Conservation (phyloP, 2,797 vertebrate species). For the Pipistrellus nathusii region DNA sequence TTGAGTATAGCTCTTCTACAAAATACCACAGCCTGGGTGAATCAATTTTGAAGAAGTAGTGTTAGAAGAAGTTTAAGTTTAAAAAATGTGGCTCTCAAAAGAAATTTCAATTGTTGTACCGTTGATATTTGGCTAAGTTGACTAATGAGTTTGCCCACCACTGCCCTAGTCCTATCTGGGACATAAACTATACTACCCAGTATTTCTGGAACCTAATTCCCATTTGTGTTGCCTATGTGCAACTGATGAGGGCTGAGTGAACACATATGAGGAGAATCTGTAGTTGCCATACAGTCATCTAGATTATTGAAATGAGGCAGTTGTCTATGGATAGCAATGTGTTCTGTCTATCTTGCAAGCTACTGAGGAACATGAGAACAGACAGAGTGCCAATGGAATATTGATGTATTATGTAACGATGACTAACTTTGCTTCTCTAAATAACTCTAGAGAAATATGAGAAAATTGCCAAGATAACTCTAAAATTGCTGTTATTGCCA, state of each 20-base stretch:
- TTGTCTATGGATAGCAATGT: background rate
- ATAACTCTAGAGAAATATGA: background rate
- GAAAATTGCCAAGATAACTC: background rate
- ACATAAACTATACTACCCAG: background rate
- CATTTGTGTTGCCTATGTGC: background rate
- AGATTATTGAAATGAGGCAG: background rate
- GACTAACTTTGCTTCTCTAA: background rate
- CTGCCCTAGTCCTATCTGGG: background rate
- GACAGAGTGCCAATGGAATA: background rate
- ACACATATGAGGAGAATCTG: background rate
- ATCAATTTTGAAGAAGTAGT: too few relatives aligned
- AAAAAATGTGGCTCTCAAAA: too few relatives aligned
- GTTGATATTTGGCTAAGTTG: too few relatives aligned
- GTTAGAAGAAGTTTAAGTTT: too few relatives aligned
- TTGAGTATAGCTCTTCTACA: too few relatives aligned
- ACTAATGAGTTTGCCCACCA: too few relatives aligned
- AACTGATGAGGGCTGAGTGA: background rate
- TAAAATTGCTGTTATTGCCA: background rate
- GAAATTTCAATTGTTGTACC: too few relatives aligned
- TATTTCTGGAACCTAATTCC: background rate
- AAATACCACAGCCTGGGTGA: too few relatives aligned
- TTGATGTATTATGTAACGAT: background rate
- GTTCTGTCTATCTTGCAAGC: background rate
- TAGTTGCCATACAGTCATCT: background rate
- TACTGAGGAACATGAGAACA: background rate